Evolutionary conservation across 2,888 invertebrate genomes (phyloP).

Genomic region (Drosophila villosipedis): DNA sequence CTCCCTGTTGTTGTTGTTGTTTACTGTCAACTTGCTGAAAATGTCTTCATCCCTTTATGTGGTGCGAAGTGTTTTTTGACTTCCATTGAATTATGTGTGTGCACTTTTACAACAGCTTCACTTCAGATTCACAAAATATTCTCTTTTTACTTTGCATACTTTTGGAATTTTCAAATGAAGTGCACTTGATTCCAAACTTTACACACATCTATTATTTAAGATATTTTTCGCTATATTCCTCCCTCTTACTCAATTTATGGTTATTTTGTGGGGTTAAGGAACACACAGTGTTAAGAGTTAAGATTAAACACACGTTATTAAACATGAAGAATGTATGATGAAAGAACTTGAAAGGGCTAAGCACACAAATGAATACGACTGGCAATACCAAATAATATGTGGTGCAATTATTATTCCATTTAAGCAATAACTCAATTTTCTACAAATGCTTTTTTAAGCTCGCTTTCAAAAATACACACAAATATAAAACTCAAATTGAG

Average conservation of each 20-base stretch:
- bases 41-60: constrained; percentile 61
- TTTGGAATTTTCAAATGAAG: constrained; percentile 1
- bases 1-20: constrained; percentile 15
- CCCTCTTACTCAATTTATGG: not conserved
- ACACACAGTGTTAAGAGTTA: not conserved
- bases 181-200: not conserved
- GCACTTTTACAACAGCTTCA: constrained; percentile 34
- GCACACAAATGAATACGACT: not conserved
- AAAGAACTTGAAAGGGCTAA: not conserved
- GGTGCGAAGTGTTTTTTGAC: constrained; percentile 38
- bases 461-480: not conserved
- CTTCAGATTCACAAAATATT: constrained; percentile 1
- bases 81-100: constrained; percentile 5
- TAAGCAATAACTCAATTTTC: not conserved
- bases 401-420: not conserved
- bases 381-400: not conserved
- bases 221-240: not conserved
- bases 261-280: not conserved
- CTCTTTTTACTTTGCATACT: constrained; percentile 2
- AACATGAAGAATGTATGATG: not conserved
- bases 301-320: not conserved
- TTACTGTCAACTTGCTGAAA: constrained; percentile 28
- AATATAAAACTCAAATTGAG: not conserved
- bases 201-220: not conserved
- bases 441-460: not conserved